These are phyloP conservation scores for Polypterus bichir DNA, from an alignment of 2,113 vertebrate genomes.

Conservation along the genomic window DNA sequence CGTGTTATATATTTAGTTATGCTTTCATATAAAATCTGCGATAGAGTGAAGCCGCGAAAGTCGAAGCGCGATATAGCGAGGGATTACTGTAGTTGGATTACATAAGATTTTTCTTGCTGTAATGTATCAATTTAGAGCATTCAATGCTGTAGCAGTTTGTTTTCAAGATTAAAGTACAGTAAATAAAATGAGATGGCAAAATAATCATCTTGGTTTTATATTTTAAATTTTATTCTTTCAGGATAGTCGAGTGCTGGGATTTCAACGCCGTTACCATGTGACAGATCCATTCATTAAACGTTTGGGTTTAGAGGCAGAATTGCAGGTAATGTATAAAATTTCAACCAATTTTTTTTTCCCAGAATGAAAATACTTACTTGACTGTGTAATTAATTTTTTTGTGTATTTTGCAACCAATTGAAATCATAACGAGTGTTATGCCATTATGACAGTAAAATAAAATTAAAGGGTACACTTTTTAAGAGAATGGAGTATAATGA, in stretches of 20 bases:
- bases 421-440: no score
- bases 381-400: no score
- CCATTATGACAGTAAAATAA: no score
- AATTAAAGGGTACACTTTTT: no score
- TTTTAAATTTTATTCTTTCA: constrained; percentile 28
- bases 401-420: no score
- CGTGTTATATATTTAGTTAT: no score
- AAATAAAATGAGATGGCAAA: neutral
- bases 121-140: neutral
- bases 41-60: no score
- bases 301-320: constrained; percentile 84
- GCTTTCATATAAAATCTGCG: no score
- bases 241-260: constrained; percentile 76
- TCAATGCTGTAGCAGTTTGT: neutral
- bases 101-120: neutral
- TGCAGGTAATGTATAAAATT: constrained; percentile 62
- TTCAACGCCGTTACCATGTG: constrained; percentile 84
- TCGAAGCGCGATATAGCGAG: no score
- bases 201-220: neutral
- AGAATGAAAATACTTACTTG: no score
- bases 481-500: no score
- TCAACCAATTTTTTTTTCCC: neutral
- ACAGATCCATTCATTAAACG: constrained; percentile 89
- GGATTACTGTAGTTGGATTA: neutral
- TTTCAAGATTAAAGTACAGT: neutral